phyloP scores from a whole-genome alignment of 2,888 invertebrate genomes.

The Drosophila flavopinicola region DNA sequence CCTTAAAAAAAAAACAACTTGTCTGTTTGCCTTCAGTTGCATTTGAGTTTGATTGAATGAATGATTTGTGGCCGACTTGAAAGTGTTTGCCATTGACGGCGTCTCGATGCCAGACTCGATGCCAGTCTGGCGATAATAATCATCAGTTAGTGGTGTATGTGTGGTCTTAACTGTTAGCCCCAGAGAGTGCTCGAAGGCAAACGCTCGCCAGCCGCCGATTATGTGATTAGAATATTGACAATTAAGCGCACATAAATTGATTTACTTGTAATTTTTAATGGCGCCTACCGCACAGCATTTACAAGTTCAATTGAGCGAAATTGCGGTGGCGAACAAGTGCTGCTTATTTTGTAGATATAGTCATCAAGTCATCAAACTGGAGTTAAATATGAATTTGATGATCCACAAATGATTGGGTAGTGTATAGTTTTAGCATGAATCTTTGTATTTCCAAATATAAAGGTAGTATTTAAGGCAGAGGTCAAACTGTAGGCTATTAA shows the following conservation, averaged over 20 bases:
- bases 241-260: constrained; percentile 73
- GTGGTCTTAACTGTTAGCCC: constrained; percentile 44
- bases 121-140: constrained; percentile 66
- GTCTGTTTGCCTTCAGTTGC: constrained; percentile 18
- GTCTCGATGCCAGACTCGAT: constrained; percentile 70
- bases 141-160: constrained; percentile 42
- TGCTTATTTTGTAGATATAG: constrained; percentile 24
- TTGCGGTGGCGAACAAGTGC: constrained; percentile 27
- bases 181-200: constrained; percentile 53
- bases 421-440: no score
- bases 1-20: constrained; percentile 27
- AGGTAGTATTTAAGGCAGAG: no score
- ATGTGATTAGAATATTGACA: constrained; percentile 79
- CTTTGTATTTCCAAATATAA: no score
- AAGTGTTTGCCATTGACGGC: constrained; percentile 39
- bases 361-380: neutral
- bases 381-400: constrained; percentile 4
- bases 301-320: constrained; percentile 23
- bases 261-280: constrained; percentile 73
- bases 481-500: no score
- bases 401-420: neutral
- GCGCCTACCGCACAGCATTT: constrained; percentile 31
- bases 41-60: constrained; percentile 59
- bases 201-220: constrained; percentile 56
- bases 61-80: constrained; percentile 47